Base-by-base conservation (phyloP, 1,140 invertebrate species). In the Steinernema khuongi region DNA sequence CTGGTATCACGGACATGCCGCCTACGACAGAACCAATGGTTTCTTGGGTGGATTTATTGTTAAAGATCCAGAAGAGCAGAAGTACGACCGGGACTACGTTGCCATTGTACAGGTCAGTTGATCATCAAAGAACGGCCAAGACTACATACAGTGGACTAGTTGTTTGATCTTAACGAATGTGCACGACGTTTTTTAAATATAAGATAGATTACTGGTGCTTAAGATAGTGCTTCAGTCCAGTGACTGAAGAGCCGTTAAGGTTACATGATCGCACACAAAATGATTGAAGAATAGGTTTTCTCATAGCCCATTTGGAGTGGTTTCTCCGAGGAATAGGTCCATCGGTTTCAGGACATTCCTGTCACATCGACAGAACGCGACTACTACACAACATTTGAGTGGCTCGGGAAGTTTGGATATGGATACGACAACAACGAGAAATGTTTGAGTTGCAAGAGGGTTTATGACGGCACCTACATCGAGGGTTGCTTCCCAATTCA, bases 1-100 rank as follows among this genome's bases (percentile, higher is more conserved):
- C 68, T 83, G 81, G 81, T 82, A 81, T 70, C 81, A 82, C 36
- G 80, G 80, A 31, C 75, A 75, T 29, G 69, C 83, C 71, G 79
- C 75, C 66, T 82, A 74, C n/a, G 82, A 83, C 68, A 30, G 82
- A 22, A 81, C 75, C 26, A 83, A 83, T 30, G 82, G 82, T 31
- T 67, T 83, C 30, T 26, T 83, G 1, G 82, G 82, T 31, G 11
- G 80, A 28, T 83, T 77, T 60, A 77, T 83, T 76, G 81, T 83
- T 7, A 73, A 83, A 31, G 50, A 79, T n/a, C 41, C 33, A 17
- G 67, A 74, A 26, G 80, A 81, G 11, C 4, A 11, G 11, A 11
- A 4, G 4, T 60, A 17, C 50, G 33, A 18, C 31, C 22, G 74
- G 0, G 77, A 78, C 30, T 78, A 78, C 29, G 70, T 71, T 14